Evolutionary conservation across 2,113 vertebrate genomes (phyloP).

Genomic region (Cryptotis parvus): DNA sequence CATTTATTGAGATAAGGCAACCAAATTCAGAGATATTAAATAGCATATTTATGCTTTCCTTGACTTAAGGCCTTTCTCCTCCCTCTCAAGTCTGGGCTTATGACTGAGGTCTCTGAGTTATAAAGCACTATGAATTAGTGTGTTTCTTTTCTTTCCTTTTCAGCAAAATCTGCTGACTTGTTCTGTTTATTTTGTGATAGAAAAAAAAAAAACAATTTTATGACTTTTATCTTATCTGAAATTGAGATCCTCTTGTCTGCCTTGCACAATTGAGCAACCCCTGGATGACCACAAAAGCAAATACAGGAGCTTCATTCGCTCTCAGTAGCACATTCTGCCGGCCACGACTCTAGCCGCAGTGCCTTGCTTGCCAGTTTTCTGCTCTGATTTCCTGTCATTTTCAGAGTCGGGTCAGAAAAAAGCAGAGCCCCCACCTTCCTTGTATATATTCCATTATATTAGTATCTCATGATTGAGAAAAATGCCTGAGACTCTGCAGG

Average conservation of each 20-base stretch:
- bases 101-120: background rate
- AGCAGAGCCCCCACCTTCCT: background rate
- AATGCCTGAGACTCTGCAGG: background rate
- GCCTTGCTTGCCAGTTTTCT: background rate
- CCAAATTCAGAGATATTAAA: background rate
- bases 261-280: constrained; percentile 13
- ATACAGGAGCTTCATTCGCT: background rate
- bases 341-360: background rate
- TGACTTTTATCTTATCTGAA: constrained; percentile 37
- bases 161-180: constrained; percentile 3
- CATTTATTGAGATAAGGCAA: background rate
- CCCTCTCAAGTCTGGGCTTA: background rate
- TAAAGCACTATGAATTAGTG: background rate
- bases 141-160: background rate
- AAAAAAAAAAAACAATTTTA: constrained; percentile 35
- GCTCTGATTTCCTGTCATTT: background rate
- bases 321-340: background rate
- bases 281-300: background rate
- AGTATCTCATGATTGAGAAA: background rate
- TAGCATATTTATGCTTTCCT: background rate
- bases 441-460: background rate
- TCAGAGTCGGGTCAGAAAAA: background rate
- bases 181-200: background rate
- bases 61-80: background rate
- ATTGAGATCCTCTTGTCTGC: background rate